Evolutionary conservation across 37 sponge, comb jelly and placozoan genomes (phyloP).

Genomic region (Ianthella basta): DNA sequence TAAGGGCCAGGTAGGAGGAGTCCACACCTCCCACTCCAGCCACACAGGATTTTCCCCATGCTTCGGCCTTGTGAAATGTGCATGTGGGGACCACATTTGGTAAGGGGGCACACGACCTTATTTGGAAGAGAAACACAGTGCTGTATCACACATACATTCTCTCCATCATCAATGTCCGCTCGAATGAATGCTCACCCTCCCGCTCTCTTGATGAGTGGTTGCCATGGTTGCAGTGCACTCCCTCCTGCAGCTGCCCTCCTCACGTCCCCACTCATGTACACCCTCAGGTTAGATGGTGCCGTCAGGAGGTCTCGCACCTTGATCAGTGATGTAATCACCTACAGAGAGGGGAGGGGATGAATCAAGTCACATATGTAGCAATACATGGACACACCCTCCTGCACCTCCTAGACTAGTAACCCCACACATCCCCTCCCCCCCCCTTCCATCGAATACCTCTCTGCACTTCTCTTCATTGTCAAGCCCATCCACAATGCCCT

Average conservation of each 20-base stretch:
- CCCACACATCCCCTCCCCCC: no score
- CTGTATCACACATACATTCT: not conserved
- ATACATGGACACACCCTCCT: no score
- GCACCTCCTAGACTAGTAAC: no score
- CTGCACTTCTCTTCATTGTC: not conserved
- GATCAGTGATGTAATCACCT: constrained; percentile 52
- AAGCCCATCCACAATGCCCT: constrained; percentile 19
- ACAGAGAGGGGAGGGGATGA: not conserved
- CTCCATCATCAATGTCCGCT: no score
- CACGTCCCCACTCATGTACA: constrained; percentile 47
- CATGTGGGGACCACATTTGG: constrained; percentile 27
- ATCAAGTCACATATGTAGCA: no score
- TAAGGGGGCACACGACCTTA: not conserved
- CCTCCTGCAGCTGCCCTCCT: not conserved
- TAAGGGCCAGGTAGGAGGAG: constrained; percentile 81
- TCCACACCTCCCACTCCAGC: constrained; percentile 82
- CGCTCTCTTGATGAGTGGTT: constrained; percentile 13
- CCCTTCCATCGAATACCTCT: not conserved
- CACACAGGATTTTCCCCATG: constrained; percentile 36
- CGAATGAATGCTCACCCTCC: no score
- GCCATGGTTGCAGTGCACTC: constrained; percentile 20
- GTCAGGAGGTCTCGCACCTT: constrained; percentile 40
- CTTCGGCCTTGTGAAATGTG: not conserved
- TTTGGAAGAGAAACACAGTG: not conserved
- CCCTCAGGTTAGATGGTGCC: constrained; percentile 50